Evolutionary conservation across 2,113 vertebrate species (phyloP), one percentile per base, ranked within the genome.

Genomic region (Vidua chalybeata): DNA sequence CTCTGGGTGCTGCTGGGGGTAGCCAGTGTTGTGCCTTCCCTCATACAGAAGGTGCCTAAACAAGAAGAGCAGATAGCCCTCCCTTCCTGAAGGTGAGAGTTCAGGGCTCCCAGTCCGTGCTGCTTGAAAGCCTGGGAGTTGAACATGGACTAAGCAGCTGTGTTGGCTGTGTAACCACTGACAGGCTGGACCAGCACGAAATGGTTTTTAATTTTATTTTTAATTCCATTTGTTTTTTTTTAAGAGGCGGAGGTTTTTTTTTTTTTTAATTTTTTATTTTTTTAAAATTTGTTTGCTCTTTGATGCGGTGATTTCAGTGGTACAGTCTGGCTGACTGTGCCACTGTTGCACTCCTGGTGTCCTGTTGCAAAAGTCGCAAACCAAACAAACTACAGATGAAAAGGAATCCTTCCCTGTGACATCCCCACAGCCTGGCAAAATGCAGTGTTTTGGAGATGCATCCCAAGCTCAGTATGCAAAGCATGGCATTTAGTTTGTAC

Each of bases 11-110:
- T 69, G 39, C 71, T 62, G 52, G 39, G 54, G n/a, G 18, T 6
- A 15, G 9, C 30, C 12, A 11, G 58, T 1, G n/a, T 2, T 48
- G 41, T 69, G 58, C 41, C 49, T 89, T 84, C 51, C 31, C 11
- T 77, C 18, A 0, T 4, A 3, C 0, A 0, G 69, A 28, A 45
- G 19, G 28, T 4, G 2, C 27, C 35, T 31, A 11, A 75, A 30
- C 39, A 58, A 52, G 43, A 54, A 24, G 14, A 87, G 77, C 56
- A 21, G 31, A 21, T 0, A 41, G 22, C 0, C 0, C 16, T 22
- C 59, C 31, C 16, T 74, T 86, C 77, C 81, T 54, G 9, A 31
- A 49, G n/a, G 30, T 12, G 9, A 14, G 11, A 9, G 7, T 18
- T 3, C 22, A 48, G 52, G 27, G 33, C 37, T 90, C 16, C 13